phyloP scores from a whole-genome alignment of 1,140 invertebrate genomes.

The Ectropis grisescens region DNA sequence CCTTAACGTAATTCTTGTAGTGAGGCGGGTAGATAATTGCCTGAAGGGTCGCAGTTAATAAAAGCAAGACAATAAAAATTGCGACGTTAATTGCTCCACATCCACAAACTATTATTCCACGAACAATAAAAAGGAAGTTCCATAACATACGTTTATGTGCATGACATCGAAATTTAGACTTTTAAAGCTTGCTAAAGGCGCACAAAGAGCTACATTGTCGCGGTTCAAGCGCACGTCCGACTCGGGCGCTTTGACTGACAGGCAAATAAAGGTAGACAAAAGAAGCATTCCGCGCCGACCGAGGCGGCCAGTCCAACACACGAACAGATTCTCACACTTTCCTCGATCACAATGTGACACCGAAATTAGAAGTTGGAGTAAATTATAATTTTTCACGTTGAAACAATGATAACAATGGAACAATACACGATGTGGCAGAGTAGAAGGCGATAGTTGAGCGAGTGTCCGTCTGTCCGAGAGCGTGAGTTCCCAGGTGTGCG shows the following conservation, averaged over 20 bases:
- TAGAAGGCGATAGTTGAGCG: slow-evolving; percentile 14
- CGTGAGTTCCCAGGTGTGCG: slow-evolving; percentile 40
- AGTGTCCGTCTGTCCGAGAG: no score
- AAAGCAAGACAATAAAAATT: slow-evolving; percentile 8
- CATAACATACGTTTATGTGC: slow-evolving; percentile 48
- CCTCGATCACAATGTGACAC: slow-evolving; percentile 20
- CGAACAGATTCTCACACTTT: slow-evolving; percentile 42
- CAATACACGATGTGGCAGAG: slow-evolving; percentile 13
- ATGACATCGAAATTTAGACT: slow-evolving; percentile 59
- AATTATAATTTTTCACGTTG: not conserved
- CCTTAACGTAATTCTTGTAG: no score
- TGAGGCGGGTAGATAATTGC: no score
- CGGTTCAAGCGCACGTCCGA: slow-evolving; percentile 30
- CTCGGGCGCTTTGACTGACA: slow-evolving; percentile 45
- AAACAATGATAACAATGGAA: slow-evolving; percentile 12
- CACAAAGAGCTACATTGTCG: slow-evolving; percentile 50
- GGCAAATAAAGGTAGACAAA: slow-evolving; percentile 56
- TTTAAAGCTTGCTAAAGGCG: slow-evolving; percentile 38
- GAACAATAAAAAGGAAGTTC: no score
- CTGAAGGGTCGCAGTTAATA: no score
- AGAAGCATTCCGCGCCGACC: slow-evolving; percentile 19
- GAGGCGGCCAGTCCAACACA: not conserved
- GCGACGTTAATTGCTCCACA: slow-evolving; percentile 23
- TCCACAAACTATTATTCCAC: slow-evolving; percentile 4
- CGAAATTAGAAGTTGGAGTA: slow-evolving; percentile 1